phyloP scores from a whole-genome alignment of 1,140 invertebrate genomes.

The Papilio machaon region DNA sequence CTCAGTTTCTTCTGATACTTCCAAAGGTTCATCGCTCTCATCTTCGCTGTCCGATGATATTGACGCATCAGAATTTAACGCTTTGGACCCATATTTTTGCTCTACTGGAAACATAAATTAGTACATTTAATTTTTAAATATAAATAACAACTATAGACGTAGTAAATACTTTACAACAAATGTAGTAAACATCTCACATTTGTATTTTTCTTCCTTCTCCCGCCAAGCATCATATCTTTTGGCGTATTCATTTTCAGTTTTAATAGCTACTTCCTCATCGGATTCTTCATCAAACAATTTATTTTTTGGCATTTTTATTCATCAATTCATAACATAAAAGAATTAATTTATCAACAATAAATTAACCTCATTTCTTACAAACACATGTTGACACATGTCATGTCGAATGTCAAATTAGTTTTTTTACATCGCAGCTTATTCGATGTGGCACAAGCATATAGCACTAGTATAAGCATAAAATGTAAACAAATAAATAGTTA shows the following conservation, averaged over 20 bases:
- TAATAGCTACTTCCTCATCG: constrained; percentile 82
- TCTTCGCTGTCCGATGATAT: constrained; percentile 71
- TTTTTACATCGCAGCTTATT: background rate
- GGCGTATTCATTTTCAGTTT: constrained; percentile 91
- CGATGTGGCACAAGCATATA: no score
- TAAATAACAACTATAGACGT: background rate
- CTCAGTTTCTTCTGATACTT: constrained; percentile 85
- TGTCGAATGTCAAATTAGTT: background rate
- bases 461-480: no score
- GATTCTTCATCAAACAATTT: constrained; percentile 74
- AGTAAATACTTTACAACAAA: background rate
- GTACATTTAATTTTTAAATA: background rate
- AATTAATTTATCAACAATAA: background rate
- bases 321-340: background rate
- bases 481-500: no score
- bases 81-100: constrained; percentile 73
- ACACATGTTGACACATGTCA: constrained; percentile 1
- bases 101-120: constrained; percentile 60
- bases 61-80: constrained; percentile 54
- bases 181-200: constrained; percentile 83
- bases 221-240: constrained; percentile 91
- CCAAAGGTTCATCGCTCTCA: constrained; percentile 68
- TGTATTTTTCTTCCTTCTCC: constrained; percentile 92
- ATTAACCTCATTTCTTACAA: background rate
- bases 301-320: constrained; percentile 61